Evolutionary conservation across 2,888 invertebrate genomes (phyloP), one percentile per base, ranked within the genome.

Genomic region (Lasioglossum vierecki): DNA sequence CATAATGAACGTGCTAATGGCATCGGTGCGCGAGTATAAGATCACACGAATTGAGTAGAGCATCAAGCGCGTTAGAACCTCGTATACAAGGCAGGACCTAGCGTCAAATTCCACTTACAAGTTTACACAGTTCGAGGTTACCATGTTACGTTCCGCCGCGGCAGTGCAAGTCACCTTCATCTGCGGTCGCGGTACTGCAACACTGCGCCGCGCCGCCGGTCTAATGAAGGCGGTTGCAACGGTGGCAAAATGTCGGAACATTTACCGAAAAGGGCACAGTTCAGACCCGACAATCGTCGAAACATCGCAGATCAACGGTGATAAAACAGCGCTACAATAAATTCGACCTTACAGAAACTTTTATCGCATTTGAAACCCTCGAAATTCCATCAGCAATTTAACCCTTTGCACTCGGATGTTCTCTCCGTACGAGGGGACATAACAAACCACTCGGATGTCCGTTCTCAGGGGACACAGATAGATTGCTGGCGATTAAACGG

Each of bases 221-320:
- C 4, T 30, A 49, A 49, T 35, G 35, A 72, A 72, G 72, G 46
- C 49, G 44, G 22, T 30, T 46, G 39, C n/a, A 49, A 30, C 26
- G 72, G 30, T 5, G 30, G 18, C 49, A 46, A 72, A 72, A 72
- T 22, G 72, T 72, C 49, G 35, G 72, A 72, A 72, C 30, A 49
- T 72, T 72, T 72, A 49, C 46, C 72, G 49, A 18, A 5, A 49
- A 49, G 22, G 72, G 22, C 30, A 22, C 11, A 0, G 49, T 26
- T 72, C 30, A 49, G 11, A 26, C 1, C 11, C 30, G 18, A 11
- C 46, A 30, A 22, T 49, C 72, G 26, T 26, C 15, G 8, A 4
- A 30, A n/a, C 30, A 22, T 49, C 18, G 18, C 66, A 9, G 66
- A 66, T 35, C 18, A 9, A 30, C 35, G 35, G 66, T 30, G 18